Conservation (phyloP, 1,140 invertebrate species). For the Lethocerus indicus region DNA sequence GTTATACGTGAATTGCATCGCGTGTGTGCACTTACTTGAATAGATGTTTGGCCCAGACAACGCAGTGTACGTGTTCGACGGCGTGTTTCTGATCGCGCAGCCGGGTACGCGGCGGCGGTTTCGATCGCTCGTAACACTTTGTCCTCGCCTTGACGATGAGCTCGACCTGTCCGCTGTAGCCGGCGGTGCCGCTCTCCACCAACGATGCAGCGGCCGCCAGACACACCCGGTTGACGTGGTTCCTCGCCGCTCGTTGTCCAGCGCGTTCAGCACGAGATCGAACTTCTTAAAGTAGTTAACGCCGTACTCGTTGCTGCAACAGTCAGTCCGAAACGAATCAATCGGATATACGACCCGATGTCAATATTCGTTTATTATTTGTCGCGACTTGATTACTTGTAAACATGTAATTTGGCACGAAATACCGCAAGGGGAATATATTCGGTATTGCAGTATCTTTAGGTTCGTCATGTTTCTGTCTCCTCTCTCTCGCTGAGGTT, state of each 20-base stretch:
- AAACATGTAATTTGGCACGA: too few relatives aligned
- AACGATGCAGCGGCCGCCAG: constrained; percentile 83
- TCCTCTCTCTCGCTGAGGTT: too few relatives aligned
- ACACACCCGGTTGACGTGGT: constrained; percentile 99
- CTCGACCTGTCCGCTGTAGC: constrained; percentile 88
- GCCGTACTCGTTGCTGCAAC: constrained; percentile 71
- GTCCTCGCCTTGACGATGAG: constrained; percentile 75
- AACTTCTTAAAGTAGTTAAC: constrained; percentile 87
- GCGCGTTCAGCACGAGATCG: constrained; percentile 84
- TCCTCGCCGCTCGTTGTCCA: constrained; percentile 94
- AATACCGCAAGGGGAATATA: too few relatives aligned
- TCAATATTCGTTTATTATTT: too few relatives aligned
- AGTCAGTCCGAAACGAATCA: too few relatives aligned
- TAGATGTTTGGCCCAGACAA: constrained; percentile 98
- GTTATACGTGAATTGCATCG: too few relatives aligned
- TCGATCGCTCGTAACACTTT: constrained; percentile 89
- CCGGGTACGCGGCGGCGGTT: constrained; percentile 85
- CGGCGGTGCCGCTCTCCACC: constrained; percentile 92
- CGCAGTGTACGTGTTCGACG: constrained; percentile 97
- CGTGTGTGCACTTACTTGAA: constrained; percentile 87
- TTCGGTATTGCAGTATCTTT: too few relatives aligned
- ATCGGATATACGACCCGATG: too few relatives aligned
- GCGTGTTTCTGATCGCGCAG: constrained; percentile 98
- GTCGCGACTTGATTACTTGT: too few relatives aligned
- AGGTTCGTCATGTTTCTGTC: too few relatives aligned